phyloP scores from a whole-genome alignment of 1,140 invertebrate genomes.

The Spodoptera frugiperda region DNA sequence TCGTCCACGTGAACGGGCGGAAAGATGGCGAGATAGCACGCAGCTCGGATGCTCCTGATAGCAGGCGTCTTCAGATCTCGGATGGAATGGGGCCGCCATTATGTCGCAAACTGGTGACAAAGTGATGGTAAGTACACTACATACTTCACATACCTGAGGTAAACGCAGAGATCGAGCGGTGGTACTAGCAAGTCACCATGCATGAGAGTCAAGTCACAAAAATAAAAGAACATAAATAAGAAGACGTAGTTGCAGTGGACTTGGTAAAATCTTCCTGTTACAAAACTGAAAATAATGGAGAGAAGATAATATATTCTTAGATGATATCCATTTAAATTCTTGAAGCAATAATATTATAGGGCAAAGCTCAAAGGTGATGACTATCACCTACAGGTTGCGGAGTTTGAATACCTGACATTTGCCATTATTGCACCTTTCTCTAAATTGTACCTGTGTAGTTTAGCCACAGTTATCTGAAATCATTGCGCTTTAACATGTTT shows the following conservation, averaged over 20 bases:
- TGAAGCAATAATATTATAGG: background rate
- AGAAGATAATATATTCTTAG: no score
- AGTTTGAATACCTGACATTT: background rate
- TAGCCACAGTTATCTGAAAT: no score
- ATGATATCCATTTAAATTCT: no score
- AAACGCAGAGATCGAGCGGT: background rate
- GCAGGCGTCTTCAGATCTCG: background rate
- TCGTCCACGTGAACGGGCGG: conserved; percentile 32
- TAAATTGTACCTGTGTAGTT: background rate
- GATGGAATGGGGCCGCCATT: conserved; percentile 11
- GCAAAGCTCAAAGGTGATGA: background rate
- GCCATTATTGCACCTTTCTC: conserved; percentile 3
- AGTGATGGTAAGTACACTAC: background rate
- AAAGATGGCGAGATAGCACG: conserved; percentile 49
- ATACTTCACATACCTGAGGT: background rate
- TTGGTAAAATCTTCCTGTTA: no score
- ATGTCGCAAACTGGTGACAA: background rate
- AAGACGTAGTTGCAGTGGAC: no score
- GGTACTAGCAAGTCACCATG: no score
- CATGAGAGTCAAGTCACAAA: no score
- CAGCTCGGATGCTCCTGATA: conserved; percentile 21
- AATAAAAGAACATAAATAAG: no score
- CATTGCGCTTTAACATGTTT: no score
- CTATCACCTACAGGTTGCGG: background rate
- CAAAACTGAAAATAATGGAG: no score